A percentile compares a stretch with the other conserved stretches of the same genome.
These are phyloP conservation scores for Pogona vitticeps DNA, from an alignment of 2,113 vertebrate species.

Conservation along the genomic window DNA sequence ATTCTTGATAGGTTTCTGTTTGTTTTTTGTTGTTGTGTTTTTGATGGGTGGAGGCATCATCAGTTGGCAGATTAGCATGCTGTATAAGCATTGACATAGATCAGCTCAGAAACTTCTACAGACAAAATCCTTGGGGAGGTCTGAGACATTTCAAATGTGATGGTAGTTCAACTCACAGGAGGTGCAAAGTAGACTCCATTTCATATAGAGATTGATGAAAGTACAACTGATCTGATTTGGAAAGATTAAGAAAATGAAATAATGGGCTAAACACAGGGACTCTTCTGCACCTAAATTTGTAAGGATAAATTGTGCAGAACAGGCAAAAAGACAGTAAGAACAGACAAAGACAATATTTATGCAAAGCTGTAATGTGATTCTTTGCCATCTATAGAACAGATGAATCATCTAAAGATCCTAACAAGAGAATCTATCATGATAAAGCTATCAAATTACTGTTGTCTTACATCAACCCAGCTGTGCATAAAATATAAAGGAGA, in stretches of 20 bases:
- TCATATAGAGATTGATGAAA: background rate
- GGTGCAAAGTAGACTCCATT: background rate
- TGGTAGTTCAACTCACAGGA: background rate
- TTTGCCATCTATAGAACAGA: background rate
- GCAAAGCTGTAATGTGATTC: background rate
- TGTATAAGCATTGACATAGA: background rate
- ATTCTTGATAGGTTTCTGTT: no score
- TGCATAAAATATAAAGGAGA: background rate
- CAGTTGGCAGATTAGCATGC: background rate
- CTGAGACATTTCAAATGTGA: background rate
- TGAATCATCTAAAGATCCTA: background rate
- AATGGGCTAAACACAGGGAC: background rate
- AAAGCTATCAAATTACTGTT: background rate
- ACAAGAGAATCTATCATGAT: background rate
- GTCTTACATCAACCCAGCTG: background rate
- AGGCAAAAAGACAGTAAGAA: background rate
- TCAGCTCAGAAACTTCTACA: background rate
- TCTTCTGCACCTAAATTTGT: background rate
- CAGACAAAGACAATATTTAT: background rate
- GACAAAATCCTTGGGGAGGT: background rate
- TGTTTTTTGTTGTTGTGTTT: no score
- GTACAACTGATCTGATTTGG: background rate
- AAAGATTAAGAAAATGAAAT: background rate
- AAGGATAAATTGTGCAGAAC: background rate
- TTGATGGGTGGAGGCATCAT: background rate